phyloP scores from a whole-genome alignment of 1,140 invertebrate genomes.

The Drosophila cardini region DNA sequence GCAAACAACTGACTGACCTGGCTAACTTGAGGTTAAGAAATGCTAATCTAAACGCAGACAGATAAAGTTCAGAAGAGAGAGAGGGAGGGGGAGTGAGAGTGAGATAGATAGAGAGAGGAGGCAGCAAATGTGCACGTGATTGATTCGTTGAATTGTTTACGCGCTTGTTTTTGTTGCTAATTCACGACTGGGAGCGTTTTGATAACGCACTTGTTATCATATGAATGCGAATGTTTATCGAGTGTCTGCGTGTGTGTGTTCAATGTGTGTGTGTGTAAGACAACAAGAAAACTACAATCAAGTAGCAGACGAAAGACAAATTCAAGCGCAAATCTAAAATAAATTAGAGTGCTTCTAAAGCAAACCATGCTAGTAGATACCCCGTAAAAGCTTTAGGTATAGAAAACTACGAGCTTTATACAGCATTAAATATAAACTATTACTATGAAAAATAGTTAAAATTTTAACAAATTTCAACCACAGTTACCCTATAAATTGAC shows the following conservation, averaged over 20 bases:
- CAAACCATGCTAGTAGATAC: not conserved
- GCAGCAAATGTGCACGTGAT: conserved; percentile 40
- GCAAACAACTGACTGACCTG: not conserved
- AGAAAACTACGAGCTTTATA: no score
- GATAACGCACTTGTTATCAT: conserved; percentile 68
- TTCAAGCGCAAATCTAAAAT: conserved; percentile 46
- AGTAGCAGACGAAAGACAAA: conserved; percentile 41
- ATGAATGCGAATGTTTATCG: conserved; percentile 55
- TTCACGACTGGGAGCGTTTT: conserved; percentile 47
- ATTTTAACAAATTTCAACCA: no score
- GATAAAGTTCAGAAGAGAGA: not conserved
- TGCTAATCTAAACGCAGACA: conserved; percentile 3
- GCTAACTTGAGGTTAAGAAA: conserved; percentile 4
- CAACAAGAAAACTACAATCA: conserved; percentile 42
- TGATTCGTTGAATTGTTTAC: conserved; percentile 51
- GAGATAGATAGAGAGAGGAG: conserved; percentile 4
- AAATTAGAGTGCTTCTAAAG: conserved; percentile 9
- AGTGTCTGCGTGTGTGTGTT: conserved; percentile 16
- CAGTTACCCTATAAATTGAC: no score
- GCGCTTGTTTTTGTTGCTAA: conserved; percentile 35
- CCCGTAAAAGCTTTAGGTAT: not conserved
- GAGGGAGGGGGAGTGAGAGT: not conserved
- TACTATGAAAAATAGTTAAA: no score
- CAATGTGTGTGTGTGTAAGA: not conserved
- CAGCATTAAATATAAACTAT: no score